Evolutionary conservation across 2,888 invertebrate genomes (phyloP).

Genomic region (Philaethria dido): DNA sequence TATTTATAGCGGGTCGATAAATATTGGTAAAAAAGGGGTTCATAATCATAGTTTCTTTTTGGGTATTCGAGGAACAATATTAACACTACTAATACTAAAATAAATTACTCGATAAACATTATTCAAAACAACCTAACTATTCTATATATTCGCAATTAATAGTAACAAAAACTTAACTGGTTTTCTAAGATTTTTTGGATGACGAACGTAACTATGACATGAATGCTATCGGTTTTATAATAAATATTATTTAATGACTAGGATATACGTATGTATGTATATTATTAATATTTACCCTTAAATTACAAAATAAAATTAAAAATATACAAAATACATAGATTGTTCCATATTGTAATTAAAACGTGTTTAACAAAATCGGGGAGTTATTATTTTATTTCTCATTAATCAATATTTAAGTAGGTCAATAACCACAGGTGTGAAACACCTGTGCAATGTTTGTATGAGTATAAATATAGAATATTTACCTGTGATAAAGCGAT

Average conservation of each 20-base stretch:
- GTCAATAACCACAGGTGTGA: slow-evolving; percentile 11
- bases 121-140: too few species aligned
- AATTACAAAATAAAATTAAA: background rate
- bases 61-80: too few species aligned
- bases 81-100: too few species aligned
- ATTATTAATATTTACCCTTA: too few species aligned
- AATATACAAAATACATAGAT: background rate
- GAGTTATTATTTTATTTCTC: background rate
- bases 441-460: slow-evolving; percentile 30
- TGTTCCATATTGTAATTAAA: background rate
- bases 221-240: background rate
- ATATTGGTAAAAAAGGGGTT: too few species aligned
- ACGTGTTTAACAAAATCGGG: background rate
- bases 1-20: too few species aligned
- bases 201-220: too few species aligned
- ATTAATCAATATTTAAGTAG: slow-evolving; percentile 15
- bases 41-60: too few species aligned
- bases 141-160: background rate
- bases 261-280: too few species aligned
- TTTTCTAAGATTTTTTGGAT: too few species aligned
- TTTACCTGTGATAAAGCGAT: slow-evolving; percentile 82
- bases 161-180: background rate
- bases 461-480: slow-evolving; percentile 8
- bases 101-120: too few species aligned
- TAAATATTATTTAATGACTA: background rate